Percentiles rank a stretch among this genome's conserved stretches.
Conservation (phyloP, 2,113 vertebrate species). For the Nothobranchius kuhntae region DNA sequence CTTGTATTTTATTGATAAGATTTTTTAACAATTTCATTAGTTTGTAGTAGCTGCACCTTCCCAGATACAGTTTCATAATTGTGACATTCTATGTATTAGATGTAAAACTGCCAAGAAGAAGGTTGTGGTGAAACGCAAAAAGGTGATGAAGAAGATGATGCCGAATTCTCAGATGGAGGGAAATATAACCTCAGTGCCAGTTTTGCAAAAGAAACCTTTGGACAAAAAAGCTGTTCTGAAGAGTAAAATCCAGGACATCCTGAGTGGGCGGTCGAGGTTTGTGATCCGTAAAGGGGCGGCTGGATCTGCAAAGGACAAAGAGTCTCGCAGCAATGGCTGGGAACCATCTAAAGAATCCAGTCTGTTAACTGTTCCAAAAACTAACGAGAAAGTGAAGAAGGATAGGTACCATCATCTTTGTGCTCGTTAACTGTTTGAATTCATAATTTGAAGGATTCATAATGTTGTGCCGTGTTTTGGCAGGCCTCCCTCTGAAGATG, state of each 20-base stretch:
- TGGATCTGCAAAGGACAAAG: constrained; percentile 4
- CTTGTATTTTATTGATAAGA: neutral
- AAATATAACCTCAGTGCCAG: constrained; percentile 50
- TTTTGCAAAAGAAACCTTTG: constrained; percentile 29
- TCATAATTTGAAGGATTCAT: neutral
- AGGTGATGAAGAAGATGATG: constrained; percentile 49
- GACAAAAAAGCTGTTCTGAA: constrained; percentile 73
- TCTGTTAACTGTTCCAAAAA: constrained; percentile 19
- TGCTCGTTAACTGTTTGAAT: neutral
- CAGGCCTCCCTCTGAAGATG: constrained; percentile 47
- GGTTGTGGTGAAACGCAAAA: constrained; percentile 63
- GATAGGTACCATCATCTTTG: constrained; percentile 39
- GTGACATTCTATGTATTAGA: constrained; percentile 28
- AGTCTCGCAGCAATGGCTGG: neutral
- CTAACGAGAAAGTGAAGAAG: constrained; percentile 26
- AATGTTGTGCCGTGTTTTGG: neutral
- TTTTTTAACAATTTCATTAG: neutral
- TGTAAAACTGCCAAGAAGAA: constrained; percentile 76
- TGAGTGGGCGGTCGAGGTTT: constrained; percentile 75
- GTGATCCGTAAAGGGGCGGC: constrained; percentile 71
- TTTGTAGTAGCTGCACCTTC: neutral
- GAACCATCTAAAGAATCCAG: neutral
- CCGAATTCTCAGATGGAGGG: constrained; percentile 54
- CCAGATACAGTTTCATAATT: neutral
- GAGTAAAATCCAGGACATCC: constrained; percentile 77